phyloP scores from a whole-genome alignment of 2,888 invertebrate genomes.

The Muschampia plurimacula region DNA sequence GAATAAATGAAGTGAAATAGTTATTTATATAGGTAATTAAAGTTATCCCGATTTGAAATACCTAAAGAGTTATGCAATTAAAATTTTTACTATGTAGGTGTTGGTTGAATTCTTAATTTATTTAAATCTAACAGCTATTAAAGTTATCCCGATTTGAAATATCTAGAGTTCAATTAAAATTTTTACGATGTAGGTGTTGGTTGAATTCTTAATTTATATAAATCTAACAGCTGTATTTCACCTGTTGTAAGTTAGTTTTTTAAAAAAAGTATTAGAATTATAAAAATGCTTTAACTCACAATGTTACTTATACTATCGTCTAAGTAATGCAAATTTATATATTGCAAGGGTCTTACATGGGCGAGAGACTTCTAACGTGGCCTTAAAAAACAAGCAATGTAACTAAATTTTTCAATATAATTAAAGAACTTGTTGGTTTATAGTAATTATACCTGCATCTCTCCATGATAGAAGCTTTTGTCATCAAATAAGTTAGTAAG shows the following conservation, averaged over 20 bases:
- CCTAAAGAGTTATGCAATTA: background rate
- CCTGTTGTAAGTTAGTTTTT: background rate
- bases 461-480: constrained; percentile 14
- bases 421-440: constrained; percentile 8
- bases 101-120: background rate
- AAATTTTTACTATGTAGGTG: background rate
- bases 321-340: background rate
- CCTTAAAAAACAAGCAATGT: constrained; percentile 6
- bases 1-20: background rate
- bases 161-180: background rate
- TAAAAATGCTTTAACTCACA: background rate
- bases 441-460: background rate
- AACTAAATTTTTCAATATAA: background rate
- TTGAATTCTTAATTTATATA: background rate
- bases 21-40: background rate
- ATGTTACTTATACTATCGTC: background rate
- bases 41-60: no score
- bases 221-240: background rate
- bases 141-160: no score
- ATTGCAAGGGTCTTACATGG: background rate
- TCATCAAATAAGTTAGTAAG: constrained; percentile 49
- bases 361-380: background rate
- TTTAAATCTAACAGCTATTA: no score
- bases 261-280: constrained; percentile 1
- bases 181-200: background rate